Base-by-base conservation (phyloP, 1,140 invertebrate species). In the Pissodes strobi region DNA sequence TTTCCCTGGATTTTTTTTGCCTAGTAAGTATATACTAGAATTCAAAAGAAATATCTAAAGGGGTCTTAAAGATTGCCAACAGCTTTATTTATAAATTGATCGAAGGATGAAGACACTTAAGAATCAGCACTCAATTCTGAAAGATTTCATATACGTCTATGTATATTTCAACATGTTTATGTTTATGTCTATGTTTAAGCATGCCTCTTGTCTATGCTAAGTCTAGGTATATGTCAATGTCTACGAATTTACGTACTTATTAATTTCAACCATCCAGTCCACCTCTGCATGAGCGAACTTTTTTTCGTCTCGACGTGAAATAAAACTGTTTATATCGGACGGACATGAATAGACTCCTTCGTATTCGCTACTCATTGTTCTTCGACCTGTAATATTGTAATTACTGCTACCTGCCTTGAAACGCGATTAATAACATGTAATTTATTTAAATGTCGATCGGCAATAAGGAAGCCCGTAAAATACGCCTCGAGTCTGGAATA, bases 361-460 rank as follows among this genome's bases (percentile, higher is more conserved):
- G 39, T 56, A 9, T n/a, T 49, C 18, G 55, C 15, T 25, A 23
- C 45, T 49, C 57, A 59, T 59, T 59, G 57, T 59, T 59, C 57
- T 22, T 30, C 43, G 25, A 27, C 10, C 45, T 18, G 57, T 37
- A 59, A 59, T 48, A 59, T 59, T 22, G 57, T 59, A 59, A 59
- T 59, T 59, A 59, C 57, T 30, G 57, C 57, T 59, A 59, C 57
- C 43, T 48, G 57, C 27, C 17, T 49, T 49, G 30, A 59, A 59
- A 59, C 30, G 27, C 57, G 57, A 59, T 59, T 59, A 59, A 59
- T 59, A 59, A 59, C 43, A 59, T 49, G 27, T 21, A 55, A 55
- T 55, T 43, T 41, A 59, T 59, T 48, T 59, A 59, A 59, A 59
- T 59, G 57, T 59, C 43, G 43, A 23, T 43, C 23, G 57, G 43